phyloP scores from a whole-genome alignment of 2,888 invertebrate genomes.

The Chaitophorus viminalis region DNA sequence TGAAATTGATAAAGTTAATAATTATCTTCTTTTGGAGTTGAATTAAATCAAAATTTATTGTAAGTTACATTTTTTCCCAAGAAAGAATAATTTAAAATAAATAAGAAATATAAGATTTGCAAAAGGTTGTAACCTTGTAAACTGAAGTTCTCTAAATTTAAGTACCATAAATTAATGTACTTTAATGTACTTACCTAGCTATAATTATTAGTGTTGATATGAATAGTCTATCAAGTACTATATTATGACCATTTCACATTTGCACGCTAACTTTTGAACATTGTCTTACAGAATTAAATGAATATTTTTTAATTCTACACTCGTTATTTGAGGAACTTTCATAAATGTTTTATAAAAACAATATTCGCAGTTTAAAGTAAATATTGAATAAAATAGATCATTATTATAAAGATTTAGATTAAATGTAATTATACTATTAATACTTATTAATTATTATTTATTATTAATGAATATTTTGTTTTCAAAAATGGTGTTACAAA shows the following conservation, averaged over 20 bases:
- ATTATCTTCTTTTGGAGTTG: too few relatives aligned
- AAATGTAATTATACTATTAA: not conserved
- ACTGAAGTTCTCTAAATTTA: not conserved
- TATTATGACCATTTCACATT: not conserved
- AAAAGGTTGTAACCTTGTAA: constrained; percentile 31
- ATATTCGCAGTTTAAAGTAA: not conserved
- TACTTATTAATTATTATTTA: too few relatives aligned
- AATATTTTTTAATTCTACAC: constrained; percentile 1
- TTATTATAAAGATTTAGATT: not conserved
- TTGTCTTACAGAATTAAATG: constrained; percentile 23
- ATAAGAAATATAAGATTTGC: not conserved
- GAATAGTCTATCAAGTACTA: not conserved
- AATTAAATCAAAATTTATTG: too few relatives aligned
- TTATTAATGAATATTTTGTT: too few relatives aligned
- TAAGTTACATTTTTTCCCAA: not conserved
- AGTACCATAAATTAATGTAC: constrained; percentile 24
- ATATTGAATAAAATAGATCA: too few relatives aligned
- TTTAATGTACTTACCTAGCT: not conserved
- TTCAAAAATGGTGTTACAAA: too few relatives aligned
- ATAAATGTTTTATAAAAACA: not conserved
- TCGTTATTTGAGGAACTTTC: not conserved
- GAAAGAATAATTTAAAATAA: not conserved
- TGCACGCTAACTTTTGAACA: constrained; percentile 34
- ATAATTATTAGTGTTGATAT: constrained; percentile 32
- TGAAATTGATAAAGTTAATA: too few relatives aligned